Conservation (phyloP, 30 jellyfish, hydroid and myxozoan species). For the Catostylus mosaicus region DNA sequence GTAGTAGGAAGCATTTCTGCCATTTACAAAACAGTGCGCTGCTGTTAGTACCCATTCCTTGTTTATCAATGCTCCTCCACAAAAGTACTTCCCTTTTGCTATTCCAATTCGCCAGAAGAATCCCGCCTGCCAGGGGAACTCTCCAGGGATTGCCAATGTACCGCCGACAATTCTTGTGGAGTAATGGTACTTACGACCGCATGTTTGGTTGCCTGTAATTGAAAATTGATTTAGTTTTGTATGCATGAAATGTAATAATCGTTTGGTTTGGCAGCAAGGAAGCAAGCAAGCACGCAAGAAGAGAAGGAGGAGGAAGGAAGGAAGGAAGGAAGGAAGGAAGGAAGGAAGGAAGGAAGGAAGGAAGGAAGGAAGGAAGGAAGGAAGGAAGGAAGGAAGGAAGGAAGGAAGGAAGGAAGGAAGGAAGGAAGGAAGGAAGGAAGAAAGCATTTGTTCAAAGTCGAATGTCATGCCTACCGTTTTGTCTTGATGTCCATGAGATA, state of each 20-base stretch:
- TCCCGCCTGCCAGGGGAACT: constrained; percentile 95
- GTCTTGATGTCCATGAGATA: constrained; percentile 48
- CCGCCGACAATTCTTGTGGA: constrained; percentile 92
- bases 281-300: too few relatives aligned
- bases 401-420: not conserved
- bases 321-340: not conserved
- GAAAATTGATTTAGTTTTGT: too few relatives aligned
- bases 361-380: not conserved
- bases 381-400: not conserved
- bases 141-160: constrained; percentile 51
- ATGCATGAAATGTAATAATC: too few relatives aligned
- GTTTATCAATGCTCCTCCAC: constrained; percentile 87
- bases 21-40: constrained; percentile 92
- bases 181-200: constrained; percentile 50
- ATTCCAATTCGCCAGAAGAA: constrained; percentile 81
- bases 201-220: constrained; percentile 13
- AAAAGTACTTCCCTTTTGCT: constrained; percentile 75
- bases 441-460: not conserved
- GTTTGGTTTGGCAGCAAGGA: too few relatives aligned
- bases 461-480: constrained; percentile 4
- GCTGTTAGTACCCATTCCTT: constrained; percentile 72
- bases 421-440: not conserved
- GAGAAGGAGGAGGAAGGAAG: not conserved
- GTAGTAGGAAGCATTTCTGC: constrained; percentile 45
- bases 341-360: too few relatives aligned